Evolutionary conservation across 2,113 vertebrate species (phyloP).

Genomic region (Lethenteron camtschaticum): DNA sequence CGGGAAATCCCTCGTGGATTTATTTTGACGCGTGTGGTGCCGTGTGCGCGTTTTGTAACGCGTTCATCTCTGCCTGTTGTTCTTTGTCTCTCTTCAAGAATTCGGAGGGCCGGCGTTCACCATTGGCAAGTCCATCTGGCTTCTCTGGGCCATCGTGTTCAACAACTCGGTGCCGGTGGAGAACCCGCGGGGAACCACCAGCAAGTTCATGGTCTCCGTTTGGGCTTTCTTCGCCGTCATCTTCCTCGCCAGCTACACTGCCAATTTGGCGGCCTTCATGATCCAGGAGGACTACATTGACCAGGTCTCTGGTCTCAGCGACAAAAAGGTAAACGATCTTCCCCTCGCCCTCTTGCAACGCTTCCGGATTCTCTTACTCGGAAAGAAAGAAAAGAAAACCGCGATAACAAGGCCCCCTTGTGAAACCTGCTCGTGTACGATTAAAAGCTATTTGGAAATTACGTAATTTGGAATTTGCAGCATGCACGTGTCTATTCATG

Average conservation of each 20-base stretch:
- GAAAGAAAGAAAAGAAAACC: not conserved
- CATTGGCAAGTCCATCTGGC: conserved; percentile 91
- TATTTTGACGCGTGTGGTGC: too few relatives aligned
- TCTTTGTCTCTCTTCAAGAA: conserved; percentile 42
- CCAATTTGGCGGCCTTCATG: conserved; percentile 96
- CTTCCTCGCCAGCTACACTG: conserved; percentile 91
- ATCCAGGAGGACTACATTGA: conserved; percentile 98
- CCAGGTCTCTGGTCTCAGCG: conserved; percentile 87
- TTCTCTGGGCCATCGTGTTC: conserved; percentile 94
- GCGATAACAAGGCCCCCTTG: too few relatives aligned
- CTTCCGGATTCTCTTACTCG: too few relatives aligned
- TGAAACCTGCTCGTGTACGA: not conserved
- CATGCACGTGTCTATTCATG: too few relatives aligned
- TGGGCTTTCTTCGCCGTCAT: conserved; percentile 99
- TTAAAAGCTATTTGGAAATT: not conserved
- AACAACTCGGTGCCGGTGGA: conserved; percentile 98
- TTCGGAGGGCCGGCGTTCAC: conserved; percentile 62
- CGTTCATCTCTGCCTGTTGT: not conserved
- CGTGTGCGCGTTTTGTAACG: too few relatives aligned
- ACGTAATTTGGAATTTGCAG: too few relatives aligned
- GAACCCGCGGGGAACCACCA: conserved; percentile 86
- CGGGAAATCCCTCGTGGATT: too few relatives aligned
- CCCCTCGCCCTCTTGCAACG: too few relatives aligned
- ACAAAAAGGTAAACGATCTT: conserved; percentile 56
- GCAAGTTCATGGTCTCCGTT: conserved; percentile 94